Conservation (phyloP, 2,797 vertebrate species). For the Myotis findleyi region DNA sequence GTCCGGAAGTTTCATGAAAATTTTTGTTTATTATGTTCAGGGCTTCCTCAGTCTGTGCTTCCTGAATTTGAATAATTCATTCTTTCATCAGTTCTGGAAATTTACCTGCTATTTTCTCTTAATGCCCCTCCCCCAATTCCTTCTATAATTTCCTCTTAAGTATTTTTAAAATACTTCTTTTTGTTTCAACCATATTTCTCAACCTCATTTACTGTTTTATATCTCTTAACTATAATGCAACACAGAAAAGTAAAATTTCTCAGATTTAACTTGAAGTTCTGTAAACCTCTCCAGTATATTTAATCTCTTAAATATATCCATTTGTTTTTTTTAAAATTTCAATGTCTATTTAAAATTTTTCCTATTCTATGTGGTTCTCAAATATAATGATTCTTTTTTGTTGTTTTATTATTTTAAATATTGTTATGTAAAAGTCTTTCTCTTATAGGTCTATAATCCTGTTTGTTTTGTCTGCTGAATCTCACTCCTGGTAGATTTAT, state of each 20-base stretch:
- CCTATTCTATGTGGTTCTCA: background rate
- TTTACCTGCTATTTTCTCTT: constrained; percentile 16
- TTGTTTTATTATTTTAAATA: constrained; percentile 37
- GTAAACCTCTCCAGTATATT: background rate
- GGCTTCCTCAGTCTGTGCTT: background rate
- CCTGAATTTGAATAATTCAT: background rate
- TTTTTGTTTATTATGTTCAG: constrained; percentile 9
- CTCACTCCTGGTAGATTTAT: background rate
- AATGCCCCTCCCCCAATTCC: background rate
- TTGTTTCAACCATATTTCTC: background rate
- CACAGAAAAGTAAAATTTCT: background rate
- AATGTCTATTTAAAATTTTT: constrained; percentile 7
- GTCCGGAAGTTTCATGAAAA: background rate
- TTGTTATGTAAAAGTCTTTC: background rate
- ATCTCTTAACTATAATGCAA: background rate
- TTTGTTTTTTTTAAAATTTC: background rate
- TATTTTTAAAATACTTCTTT: background rate
- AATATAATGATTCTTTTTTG: background rate
- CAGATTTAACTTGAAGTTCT: background rate
- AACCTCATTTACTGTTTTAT: background rate
- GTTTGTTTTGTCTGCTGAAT: background rate
- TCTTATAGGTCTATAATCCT: background rate
- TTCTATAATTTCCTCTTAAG: background rate
- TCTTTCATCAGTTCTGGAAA: background rate
- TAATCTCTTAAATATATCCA: background rate